Base-by-base conservation (phyloP, 53 echinoderm and acorn worm species). In the Patiria pectinifera region DNA sequence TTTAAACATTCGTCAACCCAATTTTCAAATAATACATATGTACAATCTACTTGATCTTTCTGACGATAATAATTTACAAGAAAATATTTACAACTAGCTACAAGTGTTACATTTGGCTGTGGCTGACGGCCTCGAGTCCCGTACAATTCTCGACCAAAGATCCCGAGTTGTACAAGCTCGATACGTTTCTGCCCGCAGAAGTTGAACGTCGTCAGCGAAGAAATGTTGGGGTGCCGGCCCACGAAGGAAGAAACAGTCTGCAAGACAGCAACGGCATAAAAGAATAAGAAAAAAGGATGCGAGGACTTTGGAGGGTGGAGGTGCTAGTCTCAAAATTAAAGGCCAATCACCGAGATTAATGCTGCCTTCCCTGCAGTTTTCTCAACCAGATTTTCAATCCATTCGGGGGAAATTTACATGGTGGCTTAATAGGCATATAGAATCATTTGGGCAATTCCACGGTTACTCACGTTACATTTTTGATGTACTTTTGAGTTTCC, bases 201-300 rank as follows among this genome's bases (percentile, higher is more conserved):
- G 21, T 16, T 35, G 19, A 35, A 59, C 35, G 6, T 24, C 80
- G 46, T 90, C 90, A 90, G 90, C 61, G 47, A 90, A 49, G 90
- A 90, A 79, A 90, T 59, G 90, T 81, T 90, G 90, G 69, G 89
- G n/a, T 43, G 84, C 90, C 81, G 63, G 81, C 69, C 90, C 81
- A 48, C 47, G n/a, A 61, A 66, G 80, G 62, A 59, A 19, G 62
- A 62, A 35, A 35, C 58, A 62, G 23, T 59, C 45, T 62, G 46
- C 10, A 66, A 86, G 45, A 86, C n/a, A 24, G 21, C 10, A 79
- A 26, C 21, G 25, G 77, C 2, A 79, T 15, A 48, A 11, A 79
- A 79, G 11, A 11, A 8, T 79, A 35, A 26, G 44, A 24, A 12
- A 2, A 76, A 43, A 43, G 35, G 76, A 24, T 43, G 4, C 1